Evolutionary conservation across 2,113 vertebrate species (phyloP).

Genomic region (chimpanzee (Pan troglodytes)): DNA sequence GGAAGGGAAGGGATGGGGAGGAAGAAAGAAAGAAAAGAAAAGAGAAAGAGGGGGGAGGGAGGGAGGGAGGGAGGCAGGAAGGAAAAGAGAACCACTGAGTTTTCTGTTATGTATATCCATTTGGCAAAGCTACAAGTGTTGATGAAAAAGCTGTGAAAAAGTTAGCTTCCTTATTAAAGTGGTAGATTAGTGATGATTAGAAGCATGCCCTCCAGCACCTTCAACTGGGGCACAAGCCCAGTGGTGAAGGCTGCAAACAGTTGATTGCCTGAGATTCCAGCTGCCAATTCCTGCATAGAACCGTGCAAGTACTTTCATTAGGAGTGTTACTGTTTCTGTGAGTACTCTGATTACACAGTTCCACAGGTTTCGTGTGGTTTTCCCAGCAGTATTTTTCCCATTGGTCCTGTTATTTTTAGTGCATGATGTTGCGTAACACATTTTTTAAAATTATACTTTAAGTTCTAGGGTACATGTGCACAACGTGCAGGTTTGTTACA

Average conservation of each 20-base stretch:
- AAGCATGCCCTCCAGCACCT: neutral
- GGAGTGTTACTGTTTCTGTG: neutral
- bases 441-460: too few species aligned
- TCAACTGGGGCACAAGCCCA: neutral
- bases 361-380: neutral
- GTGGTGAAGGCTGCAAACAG: neutral
- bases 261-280: neutral
- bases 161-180: neutral
- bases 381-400: neutral
- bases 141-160: neutral
- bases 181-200: neutral
- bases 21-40: too few species aligned
- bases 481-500: too few species aligned
- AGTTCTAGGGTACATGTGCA: too few species aligned
- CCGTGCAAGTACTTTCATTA: neutral
- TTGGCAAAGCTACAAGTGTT: neutral
- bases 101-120: neutral
- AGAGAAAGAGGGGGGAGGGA: too few species aligned
- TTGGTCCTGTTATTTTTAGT: neutral
- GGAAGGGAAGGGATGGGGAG: accelerated
- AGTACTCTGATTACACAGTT: neutral
- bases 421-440: too few species aligned
- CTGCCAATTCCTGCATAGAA: neutral
- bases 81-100: neutral
- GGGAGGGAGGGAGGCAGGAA: too few species aligned